Evolutionary conservation across 2,797 vertebrate species (phyloP), one percentile per base, ranked within the genome.

Genomic region (Natrix natrix): DNA sequence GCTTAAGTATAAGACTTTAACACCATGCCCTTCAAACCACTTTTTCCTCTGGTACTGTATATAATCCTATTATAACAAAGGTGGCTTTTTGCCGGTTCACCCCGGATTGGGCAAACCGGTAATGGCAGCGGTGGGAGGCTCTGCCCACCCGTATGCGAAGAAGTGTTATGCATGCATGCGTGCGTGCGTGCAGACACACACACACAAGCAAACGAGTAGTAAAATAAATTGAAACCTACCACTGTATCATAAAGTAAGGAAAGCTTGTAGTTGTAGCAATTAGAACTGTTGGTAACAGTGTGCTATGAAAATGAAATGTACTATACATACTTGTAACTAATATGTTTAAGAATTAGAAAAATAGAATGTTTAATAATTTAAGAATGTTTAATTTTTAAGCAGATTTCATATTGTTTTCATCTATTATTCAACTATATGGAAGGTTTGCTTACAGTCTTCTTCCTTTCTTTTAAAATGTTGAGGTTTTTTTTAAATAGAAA

Each of bases 321-420:
- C 28, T 93, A 88, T 94, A 92, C 91, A 92, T 89, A 87, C 94
- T 94, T 96, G 63, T 94, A 92, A 17, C 48, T 91, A 87, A 87
- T 91, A 94, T 96, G 94, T 95, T 90, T 94, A 88, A 93, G 57
- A 86, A 92, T 95, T 93, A 94, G 94, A 93, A 94, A 92, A 89
- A 91, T 8, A 90, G 78, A 87, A 90, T 94, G 69, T 94, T 96
- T 95, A 95, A 95, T 96, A 94, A 95, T 95, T 94, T 93, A 96
- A 83, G 26, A 86, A 92, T 93, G 92, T 94, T 95, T 32, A 97
- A 91, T 92, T 94, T 96, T 96, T 96, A 94, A 95, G 52, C 78
- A 93, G 55, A 93, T 94, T 96, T 94, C 90, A 89, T 66, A 26
- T 69, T 93, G 37, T 69, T 93, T 95, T 94, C 94, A 95, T 96